Conservation (phyloP, 2,113 vertebrate species). For the Carlito syrichta region DNA sequence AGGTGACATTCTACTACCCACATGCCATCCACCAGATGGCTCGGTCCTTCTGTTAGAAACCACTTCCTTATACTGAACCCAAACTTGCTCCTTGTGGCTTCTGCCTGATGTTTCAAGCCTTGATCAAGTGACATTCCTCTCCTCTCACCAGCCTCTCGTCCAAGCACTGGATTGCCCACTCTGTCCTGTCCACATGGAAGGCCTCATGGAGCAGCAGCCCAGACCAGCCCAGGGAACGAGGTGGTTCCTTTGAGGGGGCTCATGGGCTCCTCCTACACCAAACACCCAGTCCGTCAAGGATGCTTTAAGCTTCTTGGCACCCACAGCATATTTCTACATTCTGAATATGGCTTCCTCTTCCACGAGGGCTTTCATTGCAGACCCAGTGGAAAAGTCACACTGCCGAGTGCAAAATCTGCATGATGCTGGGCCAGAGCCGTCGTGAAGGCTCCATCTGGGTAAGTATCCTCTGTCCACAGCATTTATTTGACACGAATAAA, state of each 20-base stretch:
- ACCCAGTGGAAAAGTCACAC: background rate
- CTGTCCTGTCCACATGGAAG: fast-evolving
- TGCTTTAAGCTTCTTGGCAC: fast-evolving
- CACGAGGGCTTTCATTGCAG: background rate
- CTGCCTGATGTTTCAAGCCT: background rate
- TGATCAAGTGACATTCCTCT: background rate
- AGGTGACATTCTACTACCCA: background rate
- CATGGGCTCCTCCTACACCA: background rate
- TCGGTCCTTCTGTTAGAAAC: background rate
- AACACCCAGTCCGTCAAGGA: background rate
- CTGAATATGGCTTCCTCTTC: background rate
- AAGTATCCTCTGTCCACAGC: background rate
- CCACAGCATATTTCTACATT: background rate
- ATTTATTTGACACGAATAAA: background rate
- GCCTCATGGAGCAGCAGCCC: background rate
- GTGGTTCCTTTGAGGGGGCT: fast-evolving
- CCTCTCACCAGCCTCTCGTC: fast-evolving
- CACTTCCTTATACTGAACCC: background rate
- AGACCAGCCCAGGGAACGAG: background rate
- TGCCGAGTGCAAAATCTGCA: background rate
- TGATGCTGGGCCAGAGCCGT: fast-evolving
- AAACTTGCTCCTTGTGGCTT: background rate
- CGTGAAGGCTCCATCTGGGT: background rate
- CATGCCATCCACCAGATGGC: too few species aligned
- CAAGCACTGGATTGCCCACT: background rate